phyloP scores from a whole-genome alignment of 2,888 invertebrate species.

The Piscicola geometra region DNA sequence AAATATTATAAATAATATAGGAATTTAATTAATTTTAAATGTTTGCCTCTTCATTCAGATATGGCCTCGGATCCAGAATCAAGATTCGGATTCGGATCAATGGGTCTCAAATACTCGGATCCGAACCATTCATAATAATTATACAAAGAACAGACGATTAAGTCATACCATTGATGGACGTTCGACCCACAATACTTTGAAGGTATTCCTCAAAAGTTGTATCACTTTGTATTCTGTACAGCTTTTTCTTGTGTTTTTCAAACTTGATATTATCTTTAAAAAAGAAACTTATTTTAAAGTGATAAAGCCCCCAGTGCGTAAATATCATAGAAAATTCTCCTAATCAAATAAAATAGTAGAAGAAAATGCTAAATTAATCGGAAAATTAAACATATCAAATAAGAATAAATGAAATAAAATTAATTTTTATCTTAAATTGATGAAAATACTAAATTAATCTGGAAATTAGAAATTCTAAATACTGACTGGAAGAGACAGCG shows the following conservation, averaged over 20 bases:
- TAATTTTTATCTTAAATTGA: not conserved
- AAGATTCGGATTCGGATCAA: too few species aligned
- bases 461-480: not conserved
- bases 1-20: too few species aligned
- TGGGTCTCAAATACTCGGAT: too few species aligned
- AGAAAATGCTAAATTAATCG: not conserved
- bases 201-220: slow-evolving; percentile 27
- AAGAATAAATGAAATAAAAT: not conserved
- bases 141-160: too few species aligned
- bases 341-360: not conserved
- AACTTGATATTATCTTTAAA: slow-evolving; percentile 26
- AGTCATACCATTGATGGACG: slow-evolving; percentile 26
- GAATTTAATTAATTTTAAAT: too few species aligned
- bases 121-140: too few species aligned
- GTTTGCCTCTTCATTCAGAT: too few species aligned
- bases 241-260: slow-evolving; percentile 25
- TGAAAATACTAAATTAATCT: not conserved
- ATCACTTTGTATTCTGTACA: not conserved
- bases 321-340: not conserved
- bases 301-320: slow-evolving; percentile 23
- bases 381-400: not conserved
- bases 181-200: slow-evolving; percentile 1
- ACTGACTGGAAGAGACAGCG: not conserved
- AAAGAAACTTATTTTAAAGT: not conserved
- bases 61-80: too few species aligned